Evolutionary conservation across 2,797 vertebrate genomes (phyloP), one percentile per base, ranked within the genome.

Genomic region (Agapornis canus): DNA sequence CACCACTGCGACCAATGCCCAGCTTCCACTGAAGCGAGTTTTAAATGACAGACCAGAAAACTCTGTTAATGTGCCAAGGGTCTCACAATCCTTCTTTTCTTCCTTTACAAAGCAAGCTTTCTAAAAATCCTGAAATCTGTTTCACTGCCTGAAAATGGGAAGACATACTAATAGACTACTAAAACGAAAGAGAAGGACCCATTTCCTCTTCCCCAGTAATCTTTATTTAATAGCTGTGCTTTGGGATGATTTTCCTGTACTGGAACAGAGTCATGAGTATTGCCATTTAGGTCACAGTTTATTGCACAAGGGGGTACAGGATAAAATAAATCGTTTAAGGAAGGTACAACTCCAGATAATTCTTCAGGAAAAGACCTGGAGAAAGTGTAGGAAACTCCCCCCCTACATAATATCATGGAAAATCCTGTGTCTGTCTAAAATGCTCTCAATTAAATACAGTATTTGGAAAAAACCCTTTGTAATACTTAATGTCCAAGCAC

Each of bases 271-370:
- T 73, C 31, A 81, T 59, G 54, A 32, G 19, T 56, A 77, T 75
- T 92, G 91, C 89, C 79, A 91, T 47, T 91, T 54, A 72, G 66
- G 63, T 61, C 69, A 83, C 35, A 63, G 21, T 31, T 87, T 92
- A 35, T 35, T 35, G 57, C 51, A 80, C 32, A 84, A 86, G 61
- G 43, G 83, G 54, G 49, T 25, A 89, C 9, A 63, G 72, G 65
- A 81, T 64, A 92, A 93, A 95, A 93, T 54, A 85, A 95, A 77
- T 40, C 45, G 25, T 78, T 32, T 0, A 0, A 86, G 66, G 35
- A 95, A 92, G 60, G 77, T 20, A 77, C 7, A 87, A 37, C 8
- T 89, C 22, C 65, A 77, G 60, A 56, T 60, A 43, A 25, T 89
- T 73, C 45, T 65, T 84, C 48, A 77, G 61, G 65, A 78, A 93